Base-by-base conservation (phyloP, 2,888 invertebrate genomes). In the Itoplectis maculator region DNA sequence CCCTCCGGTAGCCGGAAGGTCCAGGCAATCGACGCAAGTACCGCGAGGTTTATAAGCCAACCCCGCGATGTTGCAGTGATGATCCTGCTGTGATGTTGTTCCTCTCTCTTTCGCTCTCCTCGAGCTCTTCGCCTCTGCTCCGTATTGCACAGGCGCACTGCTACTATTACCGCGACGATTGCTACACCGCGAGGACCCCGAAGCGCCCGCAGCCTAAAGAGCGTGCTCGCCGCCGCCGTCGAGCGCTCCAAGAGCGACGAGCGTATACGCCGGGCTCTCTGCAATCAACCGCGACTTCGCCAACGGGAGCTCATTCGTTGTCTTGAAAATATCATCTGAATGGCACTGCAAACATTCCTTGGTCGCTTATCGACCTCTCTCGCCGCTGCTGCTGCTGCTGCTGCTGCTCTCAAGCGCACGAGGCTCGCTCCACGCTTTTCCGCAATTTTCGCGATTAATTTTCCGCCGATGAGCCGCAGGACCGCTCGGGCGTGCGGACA, bases 271-370 rank as follows among this genome's bases (percentile, higher is more conserved):
- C n/a, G n/a, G n/a, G 66, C 70, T 80, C 82, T 72, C 72, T 82
- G 82, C 78, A 74, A 77, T 84, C 81, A 77, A 73, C 76, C 69
- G 63, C 70, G 69, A 68, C 74, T 51, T 69, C 40, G 76, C 63
- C 76, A 82, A 77, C 83, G 83, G 78, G 73, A 85, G 86, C 85
- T 84, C 86, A 84, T 84, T 83, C 86, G 88, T 88, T 88, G 88
- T 87, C 85, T 86, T 86, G 87, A 88, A 88, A 89, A 88, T 87
- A 88, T 86, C 88, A 85, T 87, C 88, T 87, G 87, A 88, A 88
- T 86, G 85, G 87, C 84, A 86, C 83, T 86, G 88, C 87, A 88
- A 88, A 88, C 86, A 88, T 81, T 79, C 72, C 84, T 65, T 79
- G 70, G 79, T 75, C 78, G 85, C 83, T 85, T 87, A 87, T 88